Base-by-base conservation (phyloP, 2,888 invertebrate genomes). In the Apocheima hispidaria region DNA sequence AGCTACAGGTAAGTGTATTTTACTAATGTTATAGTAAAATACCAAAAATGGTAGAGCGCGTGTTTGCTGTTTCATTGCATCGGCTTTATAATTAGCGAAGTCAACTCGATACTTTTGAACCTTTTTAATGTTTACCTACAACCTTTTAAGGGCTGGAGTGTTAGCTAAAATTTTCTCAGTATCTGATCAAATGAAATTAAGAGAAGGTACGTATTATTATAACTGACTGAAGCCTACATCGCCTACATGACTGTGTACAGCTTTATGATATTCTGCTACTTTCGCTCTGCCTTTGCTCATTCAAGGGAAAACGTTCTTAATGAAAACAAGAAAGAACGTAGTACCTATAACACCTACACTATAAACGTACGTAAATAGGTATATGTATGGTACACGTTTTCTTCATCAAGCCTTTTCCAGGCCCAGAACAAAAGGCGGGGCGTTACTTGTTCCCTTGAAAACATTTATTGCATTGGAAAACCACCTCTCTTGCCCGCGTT, bases 371-470 rank as follows among this genome's bases (percentile, higher is more conserved):
- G 14, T 48, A 54, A 43, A 20, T 40, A 60, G 5, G 30, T 41
- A 40, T 12, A 26, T 35, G 41, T 48, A 52, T n/a, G 36, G 23
- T 41, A 14, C 62, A 50, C 48, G 48, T 73, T 78, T 79, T 77
- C 75, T 76, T 81, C 79, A 79, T 81, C 76, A 77, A 75, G 76
- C 74, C 79, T 78, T 82, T 81, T 76, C 63, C 76, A 79, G 78
- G 61, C 60, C 14, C 61, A 62, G 66, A 73, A 77, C 72, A 78
- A 81, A 79, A 73, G 70, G 30, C 52, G 50, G 9, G 60, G 61
- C 64, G 60, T 65, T 60, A 57, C 63, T 54, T 65, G 65, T 69
- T 69, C 60, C 58, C 64, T 50, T 46, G 74, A 73, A 76, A 69
- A 65, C 71, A 59, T 68, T 63, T 66, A 68, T 35, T 16, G 35